Percentiles rank a stretch among this genome's conserved stretches.
phyloP scores from a whole-genome alignment of 2,888 invertebrate species.

The Scaptomyza reducta region DNA sequence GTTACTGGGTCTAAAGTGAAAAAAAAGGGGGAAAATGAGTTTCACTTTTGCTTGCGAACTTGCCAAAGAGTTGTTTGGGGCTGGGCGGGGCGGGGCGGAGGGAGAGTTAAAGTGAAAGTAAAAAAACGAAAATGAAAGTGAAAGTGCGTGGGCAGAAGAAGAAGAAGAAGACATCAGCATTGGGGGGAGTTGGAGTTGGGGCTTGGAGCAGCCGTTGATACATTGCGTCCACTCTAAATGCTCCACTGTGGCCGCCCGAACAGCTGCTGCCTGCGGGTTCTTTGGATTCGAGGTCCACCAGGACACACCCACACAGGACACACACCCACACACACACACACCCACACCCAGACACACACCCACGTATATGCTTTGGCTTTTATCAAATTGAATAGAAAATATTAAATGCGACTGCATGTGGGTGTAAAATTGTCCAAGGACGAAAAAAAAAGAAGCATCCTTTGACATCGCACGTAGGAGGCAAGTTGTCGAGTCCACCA shows the following conservation, averaged over 20 bases:
- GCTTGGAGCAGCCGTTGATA: conserved; percentile 65
- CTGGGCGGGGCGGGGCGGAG: conserved; percentile 7
- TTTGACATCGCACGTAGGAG: neutral
- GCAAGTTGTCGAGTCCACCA: no score
- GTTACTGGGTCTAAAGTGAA: conserved; percentile 53
- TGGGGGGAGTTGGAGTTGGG: neutral
- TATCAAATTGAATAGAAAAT: conserved; percentile 76
- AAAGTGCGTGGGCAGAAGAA: no score
- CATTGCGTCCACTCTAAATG: conserved; percentile 79
- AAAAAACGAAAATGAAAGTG: conserved; percentile 10
- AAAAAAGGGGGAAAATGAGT: conserved; percentile 74
- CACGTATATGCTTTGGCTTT: conserved; percentile 59
- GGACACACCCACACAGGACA: no score
- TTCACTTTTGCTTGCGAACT: conserved; percentile 57
- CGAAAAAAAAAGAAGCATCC: neutral
- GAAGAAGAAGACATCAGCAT: no score
- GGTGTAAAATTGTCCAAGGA: conserved; percentile 61
- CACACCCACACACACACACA: no score
- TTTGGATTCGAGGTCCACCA: conserved; percentile 35
- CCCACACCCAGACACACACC: no score
- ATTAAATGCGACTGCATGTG: conserved; percentile 76
- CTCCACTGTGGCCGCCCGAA: conserved; percentile 67
- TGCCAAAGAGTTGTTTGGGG: neutral
- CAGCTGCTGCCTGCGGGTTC: conserved; percentile 58
- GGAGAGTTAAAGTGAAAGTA: conserved; percentile 53